A percentile compares a stretch with the other conserved stretches of the same genome.
phyloP scores from a whole-genome alignment of 2,888 invertebrate species.

The Trypoxylon attenuatum region DNA sequence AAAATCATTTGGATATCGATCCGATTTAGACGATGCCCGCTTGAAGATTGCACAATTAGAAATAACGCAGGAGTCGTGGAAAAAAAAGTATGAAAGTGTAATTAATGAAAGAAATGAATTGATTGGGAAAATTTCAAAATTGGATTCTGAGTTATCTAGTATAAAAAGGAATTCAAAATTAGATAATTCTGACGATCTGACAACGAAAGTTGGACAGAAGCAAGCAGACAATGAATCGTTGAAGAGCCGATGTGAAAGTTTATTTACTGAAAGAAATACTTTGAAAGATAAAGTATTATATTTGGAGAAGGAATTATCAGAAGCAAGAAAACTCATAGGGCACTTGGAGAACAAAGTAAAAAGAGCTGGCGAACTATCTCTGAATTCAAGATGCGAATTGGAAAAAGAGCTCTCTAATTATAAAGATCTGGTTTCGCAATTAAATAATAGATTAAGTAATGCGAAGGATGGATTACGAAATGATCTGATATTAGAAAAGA shows the following conservation, averaged over 20 bases:
- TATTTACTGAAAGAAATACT: conserved; percentile 56
- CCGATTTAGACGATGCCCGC: conserved; percentile 61
- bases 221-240: conserved; percentile 61
- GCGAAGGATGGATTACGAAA: conserved; percentile 52
- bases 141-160: conserved; percentile 52
- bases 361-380: conserved; percentile 41
- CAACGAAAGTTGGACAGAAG: conserved; percentile 44
- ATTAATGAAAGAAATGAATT: conserved; percentile 57
- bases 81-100: conserved; percentile 61
- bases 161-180: conserved; percentile 47
- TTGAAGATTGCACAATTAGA: conserved; percentile 68
- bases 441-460: conserved; percentile 47
- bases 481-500: conserved; percentile 53
- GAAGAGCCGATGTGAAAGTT: conserved; percentile 56
- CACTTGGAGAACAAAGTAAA: conserved; percentile 69
- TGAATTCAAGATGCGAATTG: conserved; percentile 45
- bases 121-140: conserved; percentile 49
- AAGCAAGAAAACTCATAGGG: conserved; percentile 64
- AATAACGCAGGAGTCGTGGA: conserved; percentile 65
- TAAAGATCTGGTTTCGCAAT: conserved; percentile 58
- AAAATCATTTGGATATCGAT: conserved; percentile 61
- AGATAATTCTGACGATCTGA: conserved; percentile 51
- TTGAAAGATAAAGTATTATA: conserved; percentile 77
- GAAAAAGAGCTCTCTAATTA: conserved; percentile 60
- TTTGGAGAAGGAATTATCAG: conserved; percentile 74